Evolutionary conservation across 2,113 vertebrate genomes (phyloP).

Genomic region (Cyprinus carpio): DNA sequence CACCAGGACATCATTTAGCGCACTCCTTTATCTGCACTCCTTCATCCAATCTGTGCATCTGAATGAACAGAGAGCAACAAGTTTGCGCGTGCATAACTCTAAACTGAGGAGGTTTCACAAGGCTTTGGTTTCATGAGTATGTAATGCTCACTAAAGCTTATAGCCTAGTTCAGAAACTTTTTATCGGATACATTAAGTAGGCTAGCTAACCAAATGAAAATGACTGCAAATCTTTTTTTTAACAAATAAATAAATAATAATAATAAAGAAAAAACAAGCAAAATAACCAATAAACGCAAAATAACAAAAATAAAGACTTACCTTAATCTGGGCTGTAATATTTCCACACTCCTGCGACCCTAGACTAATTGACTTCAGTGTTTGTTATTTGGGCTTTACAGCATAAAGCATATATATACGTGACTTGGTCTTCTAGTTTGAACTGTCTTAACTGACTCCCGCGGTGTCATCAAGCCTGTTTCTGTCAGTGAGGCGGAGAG

Average conservation of each 20-base stretch:
- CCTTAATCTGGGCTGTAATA: slow-evolving; percentile 21
- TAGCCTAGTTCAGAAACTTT: background rate
- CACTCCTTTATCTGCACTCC: background rate
- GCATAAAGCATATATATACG: background rate
- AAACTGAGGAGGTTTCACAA: background rate
- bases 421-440: background rate
- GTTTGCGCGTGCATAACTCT: background rate
- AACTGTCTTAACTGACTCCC: slow-evolving; percentile 18
- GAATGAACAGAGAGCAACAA: slow-evolving; percentile 4
- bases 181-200: background rate
- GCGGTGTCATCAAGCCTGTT: slow-evolving; percentile 34
- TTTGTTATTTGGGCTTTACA: background rate
- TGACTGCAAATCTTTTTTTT: too few relatives aligned
- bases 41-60: background rate
- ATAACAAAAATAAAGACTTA: background rate
- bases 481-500: slow-evolving; percentile 48
- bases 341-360: background rate
- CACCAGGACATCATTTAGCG: too few relatives aligned
- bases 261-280: background rate
- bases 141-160: background rate
- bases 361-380: background rate
- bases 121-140: background rate
- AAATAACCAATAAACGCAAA: background rate
- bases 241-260: background rate
- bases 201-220: background rate